Conservation (phyloP, 2,797 vertebrate genomes). For the Anableps anableps region DNA sequence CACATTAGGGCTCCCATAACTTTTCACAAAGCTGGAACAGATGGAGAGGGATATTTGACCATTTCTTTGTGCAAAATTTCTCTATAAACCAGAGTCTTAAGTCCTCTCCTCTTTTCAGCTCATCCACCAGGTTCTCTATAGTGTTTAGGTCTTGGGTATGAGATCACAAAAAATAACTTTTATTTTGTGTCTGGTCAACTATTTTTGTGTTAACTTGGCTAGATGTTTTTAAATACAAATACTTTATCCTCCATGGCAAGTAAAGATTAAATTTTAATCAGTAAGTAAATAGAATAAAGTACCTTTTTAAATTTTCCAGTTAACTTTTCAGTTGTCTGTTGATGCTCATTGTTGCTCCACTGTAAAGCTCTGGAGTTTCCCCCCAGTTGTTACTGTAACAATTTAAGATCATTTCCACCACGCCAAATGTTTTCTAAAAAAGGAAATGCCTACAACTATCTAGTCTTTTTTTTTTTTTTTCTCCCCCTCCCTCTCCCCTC, state of each 20-base stretch:
- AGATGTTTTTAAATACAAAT: background rate
- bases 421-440: background rate
- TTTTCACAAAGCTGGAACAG: background rate
- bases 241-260: background rate
- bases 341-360: background rate
- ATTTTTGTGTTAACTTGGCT: background rate
- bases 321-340: background rate
- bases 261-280: background rate
- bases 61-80: too few relatives aligned
- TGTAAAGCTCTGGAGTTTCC: background rate
- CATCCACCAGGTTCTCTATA: background rate
- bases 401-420: background rate
- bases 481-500: too few relatives aligned
- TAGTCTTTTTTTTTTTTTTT: too few relatives aligned
- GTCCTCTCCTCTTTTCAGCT: too few relatives aligned
- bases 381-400: background rate
- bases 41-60: too few relatives aligned
- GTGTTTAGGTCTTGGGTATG: background rate
- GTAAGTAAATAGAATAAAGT: background rate
- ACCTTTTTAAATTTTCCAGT: background rate
- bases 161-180: background rate
- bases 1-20: too few relatives aligned
- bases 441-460: background rate
- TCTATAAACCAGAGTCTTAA: too few relatives aligned
- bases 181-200: background rate